These are phyloP conservation scores for Siniperca knerii DNA, from an alignment of 2,113 vertebrate species.

Conservation along the genomic window DNA sequence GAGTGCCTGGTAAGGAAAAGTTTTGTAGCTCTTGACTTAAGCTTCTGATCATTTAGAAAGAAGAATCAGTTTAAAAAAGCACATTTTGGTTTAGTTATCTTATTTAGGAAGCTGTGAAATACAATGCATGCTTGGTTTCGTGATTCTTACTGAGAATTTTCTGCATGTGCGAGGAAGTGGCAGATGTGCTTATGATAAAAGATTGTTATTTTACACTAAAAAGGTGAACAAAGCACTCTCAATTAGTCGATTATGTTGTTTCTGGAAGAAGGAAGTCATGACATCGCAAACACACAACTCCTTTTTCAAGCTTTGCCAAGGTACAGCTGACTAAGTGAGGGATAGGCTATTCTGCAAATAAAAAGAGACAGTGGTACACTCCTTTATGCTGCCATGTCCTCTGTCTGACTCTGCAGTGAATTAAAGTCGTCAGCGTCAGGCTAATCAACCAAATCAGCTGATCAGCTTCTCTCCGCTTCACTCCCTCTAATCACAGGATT, in stretches of 20 bases:
- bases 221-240: conserved; percentile 9
- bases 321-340: conserved; percentile 18
- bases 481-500: conserved; percentile 63
- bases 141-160: not conserved
- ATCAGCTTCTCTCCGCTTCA: conserved; percentile 55
- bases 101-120: not conserved
- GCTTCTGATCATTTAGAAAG: not conserved
- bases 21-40: not conserved
- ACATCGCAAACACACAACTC: not conserved
- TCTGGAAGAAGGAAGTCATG: not conserved
- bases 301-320: conserved; percentile 4
- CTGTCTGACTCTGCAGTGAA: conserved; percentile 45
- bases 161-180: conserved; percentile 9
- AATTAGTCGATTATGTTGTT: conserved; percentile 5
- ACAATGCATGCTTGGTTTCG: not conserved
- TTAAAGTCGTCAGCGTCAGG: conserved; percentile 44
- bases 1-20: not conserved
- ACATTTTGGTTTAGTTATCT: not conserved
- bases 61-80: not conserved
- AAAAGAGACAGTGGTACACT: conserved; percentile 13
- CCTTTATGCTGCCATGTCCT: conserved; percentile 26
- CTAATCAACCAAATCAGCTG: conserved; percentile 72
- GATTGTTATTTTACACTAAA: not conserved
- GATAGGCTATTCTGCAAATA: conserved; percentile 22
- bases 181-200: conserved; percentile 9